Conservation (phyloP, 2,888 invertebrate species). For the Leptura quadrifasciata region DNA sequence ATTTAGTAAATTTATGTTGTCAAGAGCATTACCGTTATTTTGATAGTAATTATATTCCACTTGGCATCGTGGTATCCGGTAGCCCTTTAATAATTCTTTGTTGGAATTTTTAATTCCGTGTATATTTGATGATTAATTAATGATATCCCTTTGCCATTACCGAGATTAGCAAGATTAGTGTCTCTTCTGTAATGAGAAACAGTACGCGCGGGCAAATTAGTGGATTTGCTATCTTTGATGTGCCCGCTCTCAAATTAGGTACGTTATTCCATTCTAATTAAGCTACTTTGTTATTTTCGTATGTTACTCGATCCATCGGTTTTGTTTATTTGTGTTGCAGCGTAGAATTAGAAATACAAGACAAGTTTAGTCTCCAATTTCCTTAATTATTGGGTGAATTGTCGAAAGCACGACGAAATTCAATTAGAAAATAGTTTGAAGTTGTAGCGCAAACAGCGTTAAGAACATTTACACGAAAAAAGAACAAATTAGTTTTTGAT, state of each 20-base stretch:
- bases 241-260: slow-evolving; percentile 40
- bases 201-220: slow-evolving; percentile 42
- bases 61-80: not conserved
- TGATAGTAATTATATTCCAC: not conserved
- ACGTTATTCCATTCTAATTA: slow-evolving; percentile 45
- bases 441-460: slow-evolving; percentile 2
- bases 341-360: slow-evolving; percentile 18
- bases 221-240: slow-evolving; percentile 48
- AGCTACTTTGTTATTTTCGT: slow-evolving; percentile 43
- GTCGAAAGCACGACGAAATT: slow-evolving; percentile 44
- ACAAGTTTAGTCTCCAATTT: slow-evolving; percentile 44
- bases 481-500: not conserved
- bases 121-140: slow-evolving; percentile 30
- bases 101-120: slow-evolving; percentile 4
- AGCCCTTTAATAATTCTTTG: not conserved
- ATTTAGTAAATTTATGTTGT: too few relatives aligned
- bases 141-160: slow-evolving; percentile 24
- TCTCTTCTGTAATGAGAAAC: slow-evolving; percentile 38
- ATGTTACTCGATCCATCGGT: slow-evolving; percentile 35
- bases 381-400: slow-evolving; percentile 52
- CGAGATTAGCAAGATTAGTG: slow-evolving; percentile 38
- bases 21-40: not conserved
- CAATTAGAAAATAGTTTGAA: slow-evolving; percentile 49
- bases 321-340: slow-evolving; percentile 36
- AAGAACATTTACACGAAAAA: not conserved